Evolutionary conservation across 1,140 invertebrate species (phyloP), one percentile per base, ranked within the genome.

Genomic region (Eurosta solidaginis): DNA sequence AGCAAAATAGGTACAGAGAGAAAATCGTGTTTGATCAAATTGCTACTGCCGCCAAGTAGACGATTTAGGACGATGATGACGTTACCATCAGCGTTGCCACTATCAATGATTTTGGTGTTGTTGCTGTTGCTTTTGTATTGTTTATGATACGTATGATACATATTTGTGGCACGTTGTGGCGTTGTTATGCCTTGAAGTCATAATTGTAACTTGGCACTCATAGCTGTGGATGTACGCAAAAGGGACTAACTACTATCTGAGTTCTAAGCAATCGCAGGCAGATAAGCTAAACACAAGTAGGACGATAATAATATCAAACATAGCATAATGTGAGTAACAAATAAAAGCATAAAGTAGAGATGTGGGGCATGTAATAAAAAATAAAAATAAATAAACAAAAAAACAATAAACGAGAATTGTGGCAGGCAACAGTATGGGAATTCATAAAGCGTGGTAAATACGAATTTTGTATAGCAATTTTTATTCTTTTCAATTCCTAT

Each of bases 21-120:
- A 59, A 29, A 59, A 59, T 59, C 54, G 54, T 59, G 54, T 59
- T 59, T 59, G 54, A 36, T 59, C 54, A 59, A 59, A 59, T 59
- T 59, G 54, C 29, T 59, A 47, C 45, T 17, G 45, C 45, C 45
- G 45, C 45, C 45, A 47, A 12, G 12, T 12, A 17, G 45, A 17
- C 45, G 45, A n/a, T n/a, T n/a, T n/a, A n/a, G n/a, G n/a, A n/a
- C n/a, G n/a, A n/a, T 47, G 12, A n/a, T 14, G 50, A 20, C 22
- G 22, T 25, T 44, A 12, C 49, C 27, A 25, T 22, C 22, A 25
- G 12, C n/a, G 27, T 29, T 59, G 54, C 54, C 9, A 59, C 33
- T 59, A 33, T 59, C 33, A 33, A 59, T 59, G 29, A 59, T 59
- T 6, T n/a, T 29, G 33, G 5, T 29, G 54, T 29, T 6, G 27